Evolutionary conservation across 2,888 invertebrate genomes (phyloP).

Genomic region (Villa cingulata): DNA sequence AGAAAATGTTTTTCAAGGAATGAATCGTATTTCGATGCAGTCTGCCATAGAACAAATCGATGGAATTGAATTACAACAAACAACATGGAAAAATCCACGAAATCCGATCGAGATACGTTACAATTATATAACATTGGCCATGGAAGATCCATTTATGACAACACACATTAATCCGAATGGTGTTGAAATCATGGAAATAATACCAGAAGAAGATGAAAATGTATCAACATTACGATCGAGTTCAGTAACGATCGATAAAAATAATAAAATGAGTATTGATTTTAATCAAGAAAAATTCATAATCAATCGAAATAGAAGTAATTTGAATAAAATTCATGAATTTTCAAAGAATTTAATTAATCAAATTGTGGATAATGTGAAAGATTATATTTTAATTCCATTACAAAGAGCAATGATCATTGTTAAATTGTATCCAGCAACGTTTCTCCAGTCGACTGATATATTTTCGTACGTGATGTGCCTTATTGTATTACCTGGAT

Average conservation of each 20-base stretch:
- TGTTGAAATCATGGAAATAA: conserved; percentile 35
- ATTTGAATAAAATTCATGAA: conserved; percentile 21
- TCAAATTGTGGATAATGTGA: conserved; percentile 26
- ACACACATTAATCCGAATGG: conserved; percentile 33
- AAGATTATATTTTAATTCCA: conserved; percentile 27
- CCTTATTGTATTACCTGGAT: conserved; percentile 30
- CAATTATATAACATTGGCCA: conserved; percentile 23
- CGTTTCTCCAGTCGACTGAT: conserved; percentile 29
- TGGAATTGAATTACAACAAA: conserved; percentile 27
- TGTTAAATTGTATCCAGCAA: conserved; percentile 31
- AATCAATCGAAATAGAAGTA: background rate
- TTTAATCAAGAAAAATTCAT: background rate
- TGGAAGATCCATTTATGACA: conserved; percentile 15
- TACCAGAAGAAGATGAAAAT: conserved; percentile 34
- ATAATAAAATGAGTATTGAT: too few relatives aligned
- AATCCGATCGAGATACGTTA: conserved; percentile 24
- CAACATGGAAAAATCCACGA: conserved; percentile 29
- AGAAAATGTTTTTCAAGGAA: conserved; percentile 19
- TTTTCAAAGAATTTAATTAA: conserved; percentile 28
- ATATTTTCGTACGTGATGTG: conserved; percentile 36
- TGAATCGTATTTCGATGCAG: conserved; percentile 19
- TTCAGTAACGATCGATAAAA: conserved; percentile 28
- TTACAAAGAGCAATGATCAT: conserved; percentile 28
- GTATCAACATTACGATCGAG: conserved; percentile 31
- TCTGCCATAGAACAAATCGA: conserved; percentile 29